Evolutionary conservation across 2,113 vertebrate genomes (phyloP).

Genomic region (Apteryx mantelli): DNA sequence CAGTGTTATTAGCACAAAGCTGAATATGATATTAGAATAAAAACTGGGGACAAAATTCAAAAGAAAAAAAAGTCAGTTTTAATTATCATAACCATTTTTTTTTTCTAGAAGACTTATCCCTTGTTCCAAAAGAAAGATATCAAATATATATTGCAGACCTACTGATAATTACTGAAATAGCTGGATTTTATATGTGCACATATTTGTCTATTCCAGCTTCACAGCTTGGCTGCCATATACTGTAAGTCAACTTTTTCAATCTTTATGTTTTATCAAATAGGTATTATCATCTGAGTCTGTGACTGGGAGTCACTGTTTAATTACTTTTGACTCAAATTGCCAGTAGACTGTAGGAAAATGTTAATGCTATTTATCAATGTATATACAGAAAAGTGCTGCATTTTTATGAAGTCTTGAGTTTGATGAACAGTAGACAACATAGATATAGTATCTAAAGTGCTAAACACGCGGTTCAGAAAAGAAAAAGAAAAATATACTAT

Average conservation of each 20-base stretch:
- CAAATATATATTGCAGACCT: neutral
- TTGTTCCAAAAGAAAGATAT: neutral
- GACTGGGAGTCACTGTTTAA: neutral
- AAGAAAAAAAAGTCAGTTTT: neutral
- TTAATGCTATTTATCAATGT: neutral
- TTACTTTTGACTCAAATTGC: neutral
- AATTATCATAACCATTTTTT: neutral
- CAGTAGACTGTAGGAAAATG: neutral
- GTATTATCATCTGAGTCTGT: neutral
- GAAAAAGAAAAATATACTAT: neutral
- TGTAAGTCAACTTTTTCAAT: neutral
- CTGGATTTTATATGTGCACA: neutral
- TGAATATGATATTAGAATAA: neutral
- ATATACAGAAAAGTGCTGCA: neutral
- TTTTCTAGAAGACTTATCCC: neutral
- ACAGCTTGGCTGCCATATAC: neutral
- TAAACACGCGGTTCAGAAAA: neutral
- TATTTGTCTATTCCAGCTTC: neutral
- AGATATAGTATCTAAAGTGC: neutral
- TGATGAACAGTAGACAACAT: neutral
- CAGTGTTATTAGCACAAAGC: neutral
- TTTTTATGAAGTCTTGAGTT: neutral
- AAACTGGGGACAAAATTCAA: neutral
- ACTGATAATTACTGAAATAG: neutral
- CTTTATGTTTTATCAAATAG: neutral